Evolutionary conservation across 2,113 vertebrate genomes (phyloP).

Genomic region (Mobula birostris): DNA sequence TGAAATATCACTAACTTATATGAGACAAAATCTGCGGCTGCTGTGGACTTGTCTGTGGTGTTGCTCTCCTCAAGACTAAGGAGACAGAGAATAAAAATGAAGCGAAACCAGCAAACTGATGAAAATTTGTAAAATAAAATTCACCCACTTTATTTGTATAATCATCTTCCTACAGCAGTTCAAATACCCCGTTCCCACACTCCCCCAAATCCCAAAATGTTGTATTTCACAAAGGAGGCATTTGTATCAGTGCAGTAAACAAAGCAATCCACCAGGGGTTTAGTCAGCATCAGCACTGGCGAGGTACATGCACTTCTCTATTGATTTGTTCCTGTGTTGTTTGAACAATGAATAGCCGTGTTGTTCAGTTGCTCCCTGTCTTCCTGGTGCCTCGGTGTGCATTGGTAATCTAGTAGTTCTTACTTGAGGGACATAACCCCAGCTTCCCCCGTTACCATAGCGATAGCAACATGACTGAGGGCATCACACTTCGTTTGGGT

Average conservation of each 20-base stretch:
- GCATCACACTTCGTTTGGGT: background rate
- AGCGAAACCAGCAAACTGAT: background rate
- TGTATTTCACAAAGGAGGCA: background rate
- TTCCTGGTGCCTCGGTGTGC: background rate
- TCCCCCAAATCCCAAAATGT: background rate
- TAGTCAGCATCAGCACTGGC: background rate
- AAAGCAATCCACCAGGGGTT: constrained; percentile 21
- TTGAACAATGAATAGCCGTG: constrained; percentile 32
- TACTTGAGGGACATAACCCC: background rate
- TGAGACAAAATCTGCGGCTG: background rate
- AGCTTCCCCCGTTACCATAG: constrained; percentile 15
- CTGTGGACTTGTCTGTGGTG: no score
- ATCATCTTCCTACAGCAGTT: background rate
- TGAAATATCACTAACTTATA: no score
- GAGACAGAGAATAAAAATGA: background rate
- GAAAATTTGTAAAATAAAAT: background rate
- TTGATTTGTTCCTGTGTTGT: constrained; percentile 23
- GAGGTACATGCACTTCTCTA: background rate
- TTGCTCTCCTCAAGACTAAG: background rate
- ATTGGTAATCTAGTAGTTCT: background rate
- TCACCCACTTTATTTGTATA: background rate
- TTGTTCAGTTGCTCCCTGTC: constrained; percentile 14
- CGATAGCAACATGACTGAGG: constrained; percentile 4
- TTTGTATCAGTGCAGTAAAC: constrained; percentile 13
- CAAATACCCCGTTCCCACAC: background rate